These are phyloP conservation scores for Cantharis flavilabris DNA, from an alignment of 2,888 invertebrate species.

Conservation along the genomic window DNA sequence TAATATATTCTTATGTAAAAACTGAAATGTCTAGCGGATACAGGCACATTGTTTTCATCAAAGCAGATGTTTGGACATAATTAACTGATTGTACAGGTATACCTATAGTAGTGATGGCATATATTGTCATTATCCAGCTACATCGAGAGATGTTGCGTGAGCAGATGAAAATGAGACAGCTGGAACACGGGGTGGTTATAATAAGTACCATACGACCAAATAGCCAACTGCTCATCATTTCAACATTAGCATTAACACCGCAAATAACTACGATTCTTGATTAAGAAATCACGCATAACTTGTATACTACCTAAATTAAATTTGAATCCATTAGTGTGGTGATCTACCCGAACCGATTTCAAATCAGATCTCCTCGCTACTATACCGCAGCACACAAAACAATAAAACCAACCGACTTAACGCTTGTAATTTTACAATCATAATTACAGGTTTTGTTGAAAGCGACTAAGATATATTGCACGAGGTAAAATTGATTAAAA, in stretches of 20 bases:
- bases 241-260: neutral
- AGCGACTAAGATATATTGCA: neutral
- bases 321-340: neutral
- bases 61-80: slow-evolving; percentile 24
- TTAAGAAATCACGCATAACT: neutral
- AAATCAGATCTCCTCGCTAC: neutral
- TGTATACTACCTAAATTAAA: neutral
- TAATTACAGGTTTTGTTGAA: neutral
- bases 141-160: slow-evolving; percentile 39
- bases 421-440: neutral
- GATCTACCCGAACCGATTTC: neutral
- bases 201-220: slow-evolving; percentile 31
- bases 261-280: neutral
- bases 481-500: neutral
- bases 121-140: slow-evolving; percentile 31
- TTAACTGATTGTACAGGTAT: slow-evolving; percentile 26
- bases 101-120: slow-evolving; percentile 16
- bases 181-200: slow-evolving; percentile 36
- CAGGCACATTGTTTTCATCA: slow-evolving; percentile 5
- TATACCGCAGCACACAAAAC: neutral
- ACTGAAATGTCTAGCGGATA: slow-evolving; percentile 1
- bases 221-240: slow-evolving; percentile 17
- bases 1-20: slow-evolving; percentile 1
- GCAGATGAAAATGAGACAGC: slow-evolving; percentile 40
- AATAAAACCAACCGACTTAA: neutral